These are phyloP conservation scores for Steromphala cineraria DNA, from an alignment of 2,888 invertebrate genomes.

Conservation along the genomic window DNA sequence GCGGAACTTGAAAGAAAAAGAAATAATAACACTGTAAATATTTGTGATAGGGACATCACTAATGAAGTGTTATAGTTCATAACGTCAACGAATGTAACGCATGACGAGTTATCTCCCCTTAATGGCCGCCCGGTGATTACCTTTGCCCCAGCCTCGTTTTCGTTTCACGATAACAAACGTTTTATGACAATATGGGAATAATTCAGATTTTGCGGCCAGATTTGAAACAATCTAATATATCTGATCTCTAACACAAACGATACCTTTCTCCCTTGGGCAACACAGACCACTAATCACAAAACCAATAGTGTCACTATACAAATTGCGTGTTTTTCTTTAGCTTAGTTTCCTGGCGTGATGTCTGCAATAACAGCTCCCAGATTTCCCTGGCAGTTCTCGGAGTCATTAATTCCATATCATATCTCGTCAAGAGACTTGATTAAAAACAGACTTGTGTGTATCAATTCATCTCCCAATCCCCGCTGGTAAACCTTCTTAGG, in stretches of 20 bases:
- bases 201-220: background rate
- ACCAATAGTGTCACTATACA: no score
- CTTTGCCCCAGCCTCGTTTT: conserved; percentile 1
- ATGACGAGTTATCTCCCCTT: background rate
- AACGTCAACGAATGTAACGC: background rate
- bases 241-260: no score
- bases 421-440: background rate
- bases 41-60: background rate
- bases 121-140: background rate
- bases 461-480: background rate
- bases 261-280: no score
- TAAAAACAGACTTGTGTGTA: background rate
- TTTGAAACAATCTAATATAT: background rate
- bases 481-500: background rate
- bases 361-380: no score
- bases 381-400: no score
- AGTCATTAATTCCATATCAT: background rate
- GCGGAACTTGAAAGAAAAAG: background rate
- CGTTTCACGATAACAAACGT: background rate
- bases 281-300: no score
- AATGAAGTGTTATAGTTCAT: background rate
- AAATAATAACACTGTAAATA: background rate
- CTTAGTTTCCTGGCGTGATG: no score
- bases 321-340: no score
- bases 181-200: background rate